Base-by-base conservation (phyloP, 2,113 vertebrate species). In the Hippocampus mohnikei region DNA sequence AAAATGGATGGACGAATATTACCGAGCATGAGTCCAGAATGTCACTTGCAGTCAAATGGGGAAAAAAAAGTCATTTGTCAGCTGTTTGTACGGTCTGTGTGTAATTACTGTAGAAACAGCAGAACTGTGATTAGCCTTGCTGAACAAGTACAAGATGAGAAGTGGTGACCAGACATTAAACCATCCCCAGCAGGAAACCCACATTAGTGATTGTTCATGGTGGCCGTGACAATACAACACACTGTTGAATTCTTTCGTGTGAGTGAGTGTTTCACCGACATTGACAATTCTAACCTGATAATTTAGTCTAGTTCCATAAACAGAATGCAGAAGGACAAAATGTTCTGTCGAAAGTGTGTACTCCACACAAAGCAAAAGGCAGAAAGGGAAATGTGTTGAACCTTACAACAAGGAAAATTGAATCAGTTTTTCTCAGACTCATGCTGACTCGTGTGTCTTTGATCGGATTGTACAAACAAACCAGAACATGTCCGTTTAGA, bases 1-100 rank as follows among this genome's bases (percentile, higher is more conserved):
- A n/a, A n/a, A n/a, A n/a, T n/a, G n/a, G n/a, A n/a, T n/a, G n/a
- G 58, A 83, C 69, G 42, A 61, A 65, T 61, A 44, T 79, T 72
- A 80, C 67, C 71, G 74, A 72, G 83, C 29, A 33, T 33, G 29
- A 33, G 29, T 81, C 73, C 82, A 69, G 71, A 84, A 75, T 69
- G 82, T 77, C 77, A 80, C 69, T 23, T 25, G 75, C 25, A 2
- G 46, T 48, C 46, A 16, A 16, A 18, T 48, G 46, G 46, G 46
- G 16, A 5, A 18, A 16, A 18, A 18, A 18, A 33, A 33, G 15
- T 18, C 46, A 48, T 48, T 48, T 48, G 46, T 48, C 46, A 48
- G 46, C 46, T 48, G 46, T 48, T 18, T 48, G 46, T 5, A 48
- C 16, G 4, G 46, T 48, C 15, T 33, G 29, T 33, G 29, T 33